Percentiles rank a stretch among this genome's conserved stretches.
These are phyloP conservation scores for Polyommatus icarus DNA, from an alignment of 2,888 invertebrate species.

Conservation along the genomic window DNA sequence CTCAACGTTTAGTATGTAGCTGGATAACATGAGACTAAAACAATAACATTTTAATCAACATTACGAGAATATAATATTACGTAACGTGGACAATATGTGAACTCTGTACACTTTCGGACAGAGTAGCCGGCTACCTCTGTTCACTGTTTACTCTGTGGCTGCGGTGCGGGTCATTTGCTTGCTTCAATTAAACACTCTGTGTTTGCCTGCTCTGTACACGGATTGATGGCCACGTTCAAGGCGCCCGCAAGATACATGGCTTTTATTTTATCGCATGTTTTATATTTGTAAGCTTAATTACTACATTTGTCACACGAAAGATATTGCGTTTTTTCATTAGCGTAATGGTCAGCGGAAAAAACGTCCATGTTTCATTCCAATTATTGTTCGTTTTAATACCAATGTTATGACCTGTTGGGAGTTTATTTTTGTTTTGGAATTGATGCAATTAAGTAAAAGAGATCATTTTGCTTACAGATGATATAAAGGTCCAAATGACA, in stretches of 20 bases:
- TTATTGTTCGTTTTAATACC: background rate
- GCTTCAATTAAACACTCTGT: constrained; percentile 23
- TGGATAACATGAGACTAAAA: too few relatives aligned
- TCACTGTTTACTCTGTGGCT: background rate
- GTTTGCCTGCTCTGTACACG: background rate
- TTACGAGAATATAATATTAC: too few relatives aligned
- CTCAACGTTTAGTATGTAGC: too few relatives aligned
- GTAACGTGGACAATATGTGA: background rate
- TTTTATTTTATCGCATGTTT: constrained; percentile 12
- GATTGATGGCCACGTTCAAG: constrained; percentile 21
- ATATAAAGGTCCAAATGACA: too few relatives aligned
- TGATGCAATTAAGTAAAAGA: background rate
- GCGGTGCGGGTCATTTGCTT: constrained; percentile 24
- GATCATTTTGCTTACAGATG: background rate
- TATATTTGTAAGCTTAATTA: constrained; percentile 6
- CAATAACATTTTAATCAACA: too few relatives aligned
- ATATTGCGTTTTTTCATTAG: constrained; percentile 8
- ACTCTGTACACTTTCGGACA: background rate
- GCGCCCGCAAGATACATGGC: constrained; percentile 17
- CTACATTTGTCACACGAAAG: constrained; percentile 19
- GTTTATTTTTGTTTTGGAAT: background rate
- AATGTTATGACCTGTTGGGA: background rate
- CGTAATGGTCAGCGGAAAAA: background rate
- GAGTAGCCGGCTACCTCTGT: background rate
- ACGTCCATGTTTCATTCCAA: background rate